Evolutionary conservation across 2,888 invertebrate species (phyloP), one percentile per base, ranked within the genome.

Genomic region (Junonia oenone): DNA sequence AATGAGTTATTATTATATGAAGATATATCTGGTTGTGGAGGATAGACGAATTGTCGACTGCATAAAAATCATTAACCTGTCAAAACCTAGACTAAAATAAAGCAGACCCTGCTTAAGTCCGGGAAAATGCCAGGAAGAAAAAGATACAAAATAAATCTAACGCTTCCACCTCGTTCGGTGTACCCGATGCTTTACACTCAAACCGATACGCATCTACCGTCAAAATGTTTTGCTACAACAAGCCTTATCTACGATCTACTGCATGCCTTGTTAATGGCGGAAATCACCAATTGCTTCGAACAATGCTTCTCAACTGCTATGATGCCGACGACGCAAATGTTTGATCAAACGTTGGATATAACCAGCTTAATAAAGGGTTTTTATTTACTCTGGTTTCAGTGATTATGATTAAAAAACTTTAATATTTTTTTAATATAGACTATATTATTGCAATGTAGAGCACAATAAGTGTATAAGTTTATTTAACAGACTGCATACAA

Each of bases 221-320:
- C 85, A 84, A 80, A 86, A 82, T 85, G 79, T 86, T 86, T 83
- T 79, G 84, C 79, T 73, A 65, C 68, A 76, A 75, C 73, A 74
- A 65, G 67, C 72, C 45, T 74, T 82, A 86, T 87, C 86, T 76
- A 35, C 53, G 65, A 84, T 86, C 85, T 76, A 67, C 63, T 69
- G 76, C 73, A 73, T 76, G 75, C 76, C 76, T 76, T 58, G 72
- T 75, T 78, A 81, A 79, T 79, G 77, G 77, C 84, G 87, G 87
- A 87, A 87, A 85, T 83, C 78, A 78, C 79, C 85, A 82, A 85
- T 86, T 84, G 83, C 75, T 65, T 67, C 66, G 75, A 78, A 80
- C 78, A 80, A 81, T 76, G 75, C 71, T 65, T 51, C 59, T 66
- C 63, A 51, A 64, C 63, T 63, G 15, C 37, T 49, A 38, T 27